These are phyloP conservation scores for Bergia sp. DNA, from an alignment of 92 coral and sea anemone species.

Conservation along the genomic window DNA sequence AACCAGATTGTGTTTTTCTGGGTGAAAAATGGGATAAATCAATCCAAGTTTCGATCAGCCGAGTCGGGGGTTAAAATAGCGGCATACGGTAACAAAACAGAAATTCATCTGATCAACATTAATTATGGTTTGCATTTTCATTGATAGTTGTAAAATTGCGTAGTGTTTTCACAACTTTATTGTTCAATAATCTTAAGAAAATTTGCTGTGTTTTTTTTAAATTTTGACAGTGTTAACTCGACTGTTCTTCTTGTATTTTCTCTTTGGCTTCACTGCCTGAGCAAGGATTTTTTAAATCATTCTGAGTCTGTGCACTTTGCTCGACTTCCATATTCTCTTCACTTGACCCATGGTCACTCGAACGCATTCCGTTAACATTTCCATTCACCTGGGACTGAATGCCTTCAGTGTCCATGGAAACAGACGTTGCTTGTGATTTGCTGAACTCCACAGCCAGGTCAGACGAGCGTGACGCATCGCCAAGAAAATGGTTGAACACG, in stretches of 20 bases:
- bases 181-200: not conserved
- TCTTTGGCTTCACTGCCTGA: not conserved
- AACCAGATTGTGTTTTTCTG: too few species aligned
- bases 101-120: not conserved
- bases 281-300: slow-evolving; percentile 6
- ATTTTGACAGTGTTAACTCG: not conserved
- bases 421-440: slow-evolving; percentile 84
- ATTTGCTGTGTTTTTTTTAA: not conserved
- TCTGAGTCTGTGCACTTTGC: slow-evolving; percentile 20
- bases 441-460: slow-evolving; percentile 86
- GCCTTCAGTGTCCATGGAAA: slow-evolving; percentile 75
- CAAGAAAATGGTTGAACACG: slow-evolving; percentile 70
- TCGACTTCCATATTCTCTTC: slow-evolving; percentile 77
- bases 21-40: too few species aligned
- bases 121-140: not conserved
- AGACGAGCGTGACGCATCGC: slow-evolving; percentile 61
- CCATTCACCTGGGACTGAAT: slow-evolving; percentile 67
- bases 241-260: slow-evolving; percentile 5
- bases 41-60: too few species aligned
- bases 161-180: not conserved
- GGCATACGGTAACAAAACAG: too few species aligned
- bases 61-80: too few species aligned
- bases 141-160: not conserved
- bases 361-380: slow-evolving; percentile 34
- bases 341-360: slow-evolving; percentile 52